Evolutionary conservation across 2,888 invertebrate genomes (phyloP).

Genomic region (Ormyrus thymus): DNA sequence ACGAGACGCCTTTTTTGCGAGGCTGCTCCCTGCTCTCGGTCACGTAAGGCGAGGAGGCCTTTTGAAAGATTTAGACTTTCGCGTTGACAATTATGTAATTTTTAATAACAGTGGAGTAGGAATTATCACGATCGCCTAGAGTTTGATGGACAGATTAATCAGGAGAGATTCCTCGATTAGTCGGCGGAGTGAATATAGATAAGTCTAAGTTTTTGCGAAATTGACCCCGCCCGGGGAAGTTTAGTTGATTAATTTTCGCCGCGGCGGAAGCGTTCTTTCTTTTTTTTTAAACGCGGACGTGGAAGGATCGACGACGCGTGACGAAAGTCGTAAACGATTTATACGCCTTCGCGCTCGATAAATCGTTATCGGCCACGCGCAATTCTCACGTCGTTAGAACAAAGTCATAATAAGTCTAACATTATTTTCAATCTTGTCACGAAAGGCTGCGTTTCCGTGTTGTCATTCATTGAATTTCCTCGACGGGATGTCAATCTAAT

Average conservation of each 20-base stretch:
- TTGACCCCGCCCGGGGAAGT: too few relatives aligned
- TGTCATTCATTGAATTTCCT: constrained; percentile 1
- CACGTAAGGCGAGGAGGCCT: too few relatives aligned
- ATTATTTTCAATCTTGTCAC: constrained; percentile 39
- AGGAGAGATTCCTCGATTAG: too few relatives aligned
- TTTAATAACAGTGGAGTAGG: too few relatives aligned
- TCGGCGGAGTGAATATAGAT: too few relatives aligned
- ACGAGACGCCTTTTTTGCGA: not conserved
- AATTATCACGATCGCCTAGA: too few relatives aligned
- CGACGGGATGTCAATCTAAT: not conserved
- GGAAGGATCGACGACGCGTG: constrained; percentile 26
- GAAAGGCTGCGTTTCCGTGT: constrained; percentile 31
- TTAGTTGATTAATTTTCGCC: too few relatives aligned
- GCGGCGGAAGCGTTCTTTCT: not conserved
- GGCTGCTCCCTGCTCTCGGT: too few relatives aligned
- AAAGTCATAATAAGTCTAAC: constrained; percentile 18
- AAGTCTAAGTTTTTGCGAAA: too few relatives aligned
- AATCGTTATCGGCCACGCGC: constrained; percentile 33
- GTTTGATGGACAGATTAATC: too few relatives aligned
- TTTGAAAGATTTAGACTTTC: too few relatives aligned
- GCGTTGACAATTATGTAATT: too few relatives aligned
- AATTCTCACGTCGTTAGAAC: constrained; percentile 1
- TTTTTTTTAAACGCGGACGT: constrained; percentile 26
- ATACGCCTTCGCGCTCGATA: not conserved
- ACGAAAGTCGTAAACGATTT: constrained; percentile 33